Conservation (phyloP, 1,140 invertebrate genomes). For the Hylaeus volcanicus region DNA sequence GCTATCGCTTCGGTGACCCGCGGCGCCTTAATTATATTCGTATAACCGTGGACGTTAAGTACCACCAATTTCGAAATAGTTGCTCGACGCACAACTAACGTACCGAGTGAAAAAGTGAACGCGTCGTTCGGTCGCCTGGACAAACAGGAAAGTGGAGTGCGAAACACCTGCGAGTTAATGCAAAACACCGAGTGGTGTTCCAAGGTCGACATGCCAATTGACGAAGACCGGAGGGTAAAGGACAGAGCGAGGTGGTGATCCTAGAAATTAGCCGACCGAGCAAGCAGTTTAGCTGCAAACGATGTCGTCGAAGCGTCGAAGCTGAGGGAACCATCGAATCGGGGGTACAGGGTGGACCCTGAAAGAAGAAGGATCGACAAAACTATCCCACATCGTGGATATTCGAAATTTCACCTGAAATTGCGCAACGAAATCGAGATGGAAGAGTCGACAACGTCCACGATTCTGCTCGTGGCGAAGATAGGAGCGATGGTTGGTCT, state of each 20-base stretch:
- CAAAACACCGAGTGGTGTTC: background rate
- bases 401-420: too few species aligned
- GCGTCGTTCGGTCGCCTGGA: background rate
- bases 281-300: too few species aligned
- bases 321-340: background rate
- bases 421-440: slow-evolving; percentile 13
- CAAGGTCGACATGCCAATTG: slow-evolving; percentile 20
- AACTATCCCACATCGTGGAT: too few species aligned
- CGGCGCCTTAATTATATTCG: too few species aligned
- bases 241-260: slow-evolving; percentile 29
- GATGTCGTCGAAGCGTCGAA: too few species aligned
- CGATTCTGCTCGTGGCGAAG: slow-evolving; percentile 77
- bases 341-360: too few species aligned
- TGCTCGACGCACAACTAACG: background rate
- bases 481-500: slow-evolving; percentile 82
- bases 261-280: background rate
- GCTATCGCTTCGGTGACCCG: too few species aligned
- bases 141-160: background rate
- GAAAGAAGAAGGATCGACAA: too few species aligned
- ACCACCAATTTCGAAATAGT: background rate
- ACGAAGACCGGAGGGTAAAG: background rate
- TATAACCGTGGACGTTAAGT: background rate
- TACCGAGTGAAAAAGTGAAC: slow-evolving; percentile 31
- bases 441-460: slow-evolving; percentile 47
- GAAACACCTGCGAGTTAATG: slow-evolving; percentile 3